A percentile compares a stretch with the other conserved stretches of the same genome.
Conservation (phyloP, 35 echinoderm and acorn worm genomes). For the Lytechinus pictus region DNA sequence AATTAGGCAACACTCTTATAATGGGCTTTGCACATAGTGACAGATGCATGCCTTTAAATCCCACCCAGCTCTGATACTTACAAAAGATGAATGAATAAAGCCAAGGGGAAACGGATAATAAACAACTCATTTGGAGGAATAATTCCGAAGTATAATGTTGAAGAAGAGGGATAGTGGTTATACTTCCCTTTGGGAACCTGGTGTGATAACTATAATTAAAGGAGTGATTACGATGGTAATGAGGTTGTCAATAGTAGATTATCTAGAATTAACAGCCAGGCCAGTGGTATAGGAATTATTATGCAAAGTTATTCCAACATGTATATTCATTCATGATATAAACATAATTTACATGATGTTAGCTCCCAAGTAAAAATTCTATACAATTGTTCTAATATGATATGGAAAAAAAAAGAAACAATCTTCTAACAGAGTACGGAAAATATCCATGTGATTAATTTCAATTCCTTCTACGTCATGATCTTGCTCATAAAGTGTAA, state of each 20-base stretch:
- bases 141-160: background rate
- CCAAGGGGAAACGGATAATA: background rate
- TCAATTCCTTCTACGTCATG: background rate
- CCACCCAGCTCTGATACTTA: background rate
- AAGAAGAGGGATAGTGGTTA: background rate
- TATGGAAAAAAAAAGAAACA: background rate
- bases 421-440: background rate
- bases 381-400: background rate
- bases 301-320: background rate
- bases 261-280: background rate
- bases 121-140: background rate
- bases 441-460: background rate
- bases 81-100: background rate
- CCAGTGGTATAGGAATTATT: background rate
- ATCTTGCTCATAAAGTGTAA: background rate
- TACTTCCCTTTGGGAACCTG: background rate
- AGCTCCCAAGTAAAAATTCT: background rate
- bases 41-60: background rate
- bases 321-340: background rate
- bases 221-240: background rate
- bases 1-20: conserved; percentile 35
- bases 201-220: background rate
- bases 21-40: background rate
- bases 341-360: background rate
- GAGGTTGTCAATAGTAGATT: background rate